Percentiles rank a stretch among this genome's conserved stretches.
Conservation (phyloP, 2,888 invertebrate genomes). For the Chydorus sphaericus region DNA sequence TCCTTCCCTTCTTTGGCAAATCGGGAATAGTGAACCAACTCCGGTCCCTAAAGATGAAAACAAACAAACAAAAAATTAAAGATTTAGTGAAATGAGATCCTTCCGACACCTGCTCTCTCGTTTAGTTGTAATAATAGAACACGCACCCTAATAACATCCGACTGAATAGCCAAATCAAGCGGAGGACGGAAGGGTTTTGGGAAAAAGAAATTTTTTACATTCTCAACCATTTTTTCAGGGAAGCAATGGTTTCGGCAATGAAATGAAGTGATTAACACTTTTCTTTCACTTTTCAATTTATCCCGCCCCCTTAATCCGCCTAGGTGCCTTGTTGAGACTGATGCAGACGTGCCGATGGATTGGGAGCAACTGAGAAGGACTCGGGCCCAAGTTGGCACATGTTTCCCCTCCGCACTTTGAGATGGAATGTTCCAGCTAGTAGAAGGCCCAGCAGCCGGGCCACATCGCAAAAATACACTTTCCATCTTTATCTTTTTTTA, state of each 20-base stretch:
- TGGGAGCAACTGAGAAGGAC: not conserved
- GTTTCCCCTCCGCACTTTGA: not conserved
- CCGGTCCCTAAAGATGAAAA: slow-evolving; percentile 52
- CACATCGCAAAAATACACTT: too few species aligned
- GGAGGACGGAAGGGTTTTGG: slow-evolving; percentile 55
- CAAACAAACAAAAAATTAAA: not conserved
- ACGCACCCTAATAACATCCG: slow-evolving; percentile 65
- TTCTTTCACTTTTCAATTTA: too few species aligned
- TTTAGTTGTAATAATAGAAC: too few species aligned
- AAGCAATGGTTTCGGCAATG: not conserved
- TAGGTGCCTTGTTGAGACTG: not conserved
- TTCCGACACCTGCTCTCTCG: too few species aligned
- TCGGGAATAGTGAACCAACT: slow-evolving; percentile 73
- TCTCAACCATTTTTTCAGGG: not conserved
- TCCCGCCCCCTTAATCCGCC: not conserved
- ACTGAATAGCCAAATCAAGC: slow-evolving; percentile 57
- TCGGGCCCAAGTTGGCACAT: not conserved
- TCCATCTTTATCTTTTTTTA: too few species aligned
- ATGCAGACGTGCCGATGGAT: not conserved
- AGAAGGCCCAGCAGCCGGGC: too few species aligned
- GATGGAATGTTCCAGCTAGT: too few species aligned
- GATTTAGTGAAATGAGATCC: too few species aligned
- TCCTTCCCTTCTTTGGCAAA: slow-evolving; percentile 80
- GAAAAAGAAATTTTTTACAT: slow-evolving; percentile 1
- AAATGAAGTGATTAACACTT: not conserved